Base-by-base conservation (phyloP, 1,140 invertebrate species). In the Neodiprion fabricii region DNA sequence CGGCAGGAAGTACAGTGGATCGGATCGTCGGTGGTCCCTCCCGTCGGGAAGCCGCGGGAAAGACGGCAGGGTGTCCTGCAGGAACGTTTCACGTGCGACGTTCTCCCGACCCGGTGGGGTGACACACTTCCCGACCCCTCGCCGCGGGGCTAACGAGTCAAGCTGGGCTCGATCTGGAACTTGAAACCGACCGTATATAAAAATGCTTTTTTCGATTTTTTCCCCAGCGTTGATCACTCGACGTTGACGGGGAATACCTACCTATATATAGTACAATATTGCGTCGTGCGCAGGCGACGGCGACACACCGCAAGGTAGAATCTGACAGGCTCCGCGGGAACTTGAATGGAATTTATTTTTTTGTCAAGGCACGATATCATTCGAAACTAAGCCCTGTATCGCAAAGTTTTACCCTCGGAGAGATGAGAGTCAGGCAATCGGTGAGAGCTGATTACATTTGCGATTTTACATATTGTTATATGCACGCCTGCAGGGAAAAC, bases 61-160 rank as follows among this genome's bases (percentile, higher is more conserved):
- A 14, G 11, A 61, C 53, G n/a, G 11, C 53, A 17, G 53, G 53
- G 9, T 9, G 11, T 61, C 53, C 53, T 14, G 11, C 11, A 17
- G 28, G 2, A 40, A 5, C 53, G 53, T 61, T 61, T 61, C 53
- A 61, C 53, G 53, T 17, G n/a, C 53, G 53, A 17, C n/a, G n/a
- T 61, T 17, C 53, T 61, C 9, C 53, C 53, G 53, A 61, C 53
- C 5, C 53, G n/a, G 11, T 14, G 9, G 53, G 53, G 53, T 61
- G 53, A 61, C 53, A 61, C 53, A 61, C 53, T 61, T 61, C 53
- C 53, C n/a, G 53, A 4, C 53, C n/a, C 53, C 53, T 61, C 53
- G 53, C 53, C 53, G 53, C n/a, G 53, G 53, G 53, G 53, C 4
- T 61, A 61, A 61, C 53, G 53, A 61, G 3, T 61, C 53, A 61